These are phyloP conservation scores for Teleogryllus oceanicus DNA, from an alignment of 2,888 invertebrate genomes.

Conservation along the genomic window DNA sequence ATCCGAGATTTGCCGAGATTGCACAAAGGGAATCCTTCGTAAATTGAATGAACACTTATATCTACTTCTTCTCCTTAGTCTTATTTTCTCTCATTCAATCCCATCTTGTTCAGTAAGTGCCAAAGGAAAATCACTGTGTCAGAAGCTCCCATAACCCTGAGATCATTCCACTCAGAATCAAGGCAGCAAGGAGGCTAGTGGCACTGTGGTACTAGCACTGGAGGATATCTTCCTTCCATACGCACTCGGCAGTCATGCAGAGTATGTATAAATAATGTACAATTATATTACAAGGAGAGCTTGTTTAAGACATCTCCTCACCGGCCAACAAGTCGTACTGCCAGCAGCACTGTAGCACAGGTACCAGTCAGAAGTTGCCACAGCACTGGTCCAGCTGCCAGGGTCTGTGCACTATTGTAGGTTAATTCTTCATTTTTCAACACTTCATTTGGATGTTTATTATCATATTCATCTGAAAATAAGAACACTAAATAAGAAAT, in stretches of 20 bases:
- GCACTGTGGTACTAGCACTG: not conserved
- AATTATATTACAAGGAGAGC: constrained; percentile 36
- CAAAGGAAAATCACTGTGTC: constrained; percentile 26
- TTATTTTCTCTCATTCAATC: constrained; percentile 34
- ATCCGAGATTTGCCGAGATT: constrained; percentile 21
- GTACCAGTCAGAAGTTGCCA: constrained; percentile 29
- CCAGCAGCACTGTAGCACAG: constrained; percentile 24
- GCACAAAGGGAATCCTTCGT: not conserved
- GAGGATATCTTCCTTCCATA: constrained; percentile 28
- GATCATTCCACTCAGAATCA: constrained; percentile 32
- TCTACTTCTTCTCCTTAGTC: constrained; percentile 27
- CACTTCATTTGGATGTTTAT: constrained; percentile 82
- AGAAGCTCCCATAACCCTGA: constrained; percentile 36
- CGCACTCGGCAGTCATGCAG: constrained; percentile 34
- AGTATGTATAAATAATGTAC: constrained; percentile 38
- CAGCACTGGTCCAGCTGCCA: constrained; percentile 21
- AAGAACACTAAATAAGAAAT: constrained; percentile 37
- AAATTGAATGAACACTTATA: constrained; percentile 11
- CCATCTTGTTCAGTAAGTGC: constrained; percentile 34
- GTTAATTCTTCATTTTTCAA: constrained; percentile 90
- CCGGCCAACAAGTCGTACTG: constrained; percentile 37
- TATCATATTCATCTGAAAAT: constrained; percentile 74
- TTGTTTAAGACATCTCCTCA: constrained; percentile 34
- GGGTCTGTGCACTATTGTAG: constrained; percentile 54
- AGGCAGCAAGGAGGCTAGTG: constrained; percentile 20